These are phyloP conservation scores for Scotopteryx bipunctaria DNA, from an alignment of 2,888 invertebrate genomes.

Conservation along the genomic window DNA sequence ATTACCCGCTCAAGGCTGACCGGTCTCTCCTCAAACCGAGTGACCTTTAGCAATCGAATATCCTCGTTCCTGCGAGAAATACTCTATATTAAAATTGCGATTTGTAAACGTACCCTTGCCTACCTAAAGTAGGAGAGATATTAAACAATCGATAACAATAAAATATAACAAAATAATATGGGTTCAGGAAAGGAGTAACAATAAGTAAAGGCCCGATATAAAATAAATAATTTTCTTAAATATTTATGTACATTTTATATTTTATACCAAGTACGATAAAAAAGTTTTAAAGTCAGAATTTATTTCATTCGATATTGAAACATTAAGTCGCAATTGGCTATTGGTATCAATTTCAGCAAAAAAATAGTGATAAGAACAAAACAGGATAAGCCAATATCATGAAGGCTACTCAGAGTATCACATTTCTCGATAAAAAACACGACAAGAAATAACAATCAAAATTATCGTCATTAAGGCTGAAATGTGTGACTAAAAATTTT, in stretches of 20 bases:
- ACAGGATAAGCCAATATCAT: constrained; percentile 16
- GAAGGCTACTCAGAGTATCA: constrained; percentile 37
- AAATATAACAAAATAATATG: background rate
- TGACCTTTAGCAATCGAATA: constrained; percentile 77
- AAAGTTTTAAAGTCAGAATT: no score
- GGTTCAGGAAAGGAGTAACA: no score
- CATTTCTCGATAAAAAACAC: constrained; percentile 29
- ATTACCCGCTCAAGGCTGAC: constrained; percentile 79
- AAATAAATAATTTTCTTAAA: no score
- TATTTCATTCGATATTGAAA: no score
- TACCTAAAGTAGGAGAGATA: background rate
- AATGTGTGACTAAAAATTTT: no score
- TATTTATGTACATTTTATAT: no score
- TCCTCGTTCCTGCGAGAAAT: constrained; percentile 71
- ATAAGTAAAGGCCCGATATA: no score
- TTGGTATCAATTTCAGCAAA: constrained; percentile 15
- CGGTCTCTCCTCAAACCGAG: constrained; percentile 78
- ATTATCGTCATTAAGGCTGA: constrained; percentile 28
- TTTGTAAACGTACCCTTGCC: constrained; percentile 33
- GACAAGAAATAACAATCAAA: constrained; percentile 37
- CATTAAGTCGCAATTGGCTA: no score
- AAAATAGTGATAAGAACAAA: constrained; percentile 11
- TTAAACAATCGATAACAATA: background rate
- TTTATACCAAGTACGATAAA: no score
- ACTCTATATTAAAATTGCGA: constrained; percentile 63